These are phyloP conservation scores for Zosterops pallidus DNA, from an alignment of 2,113 vertebrate genomes.

Conservation along the genomic window DNA sequence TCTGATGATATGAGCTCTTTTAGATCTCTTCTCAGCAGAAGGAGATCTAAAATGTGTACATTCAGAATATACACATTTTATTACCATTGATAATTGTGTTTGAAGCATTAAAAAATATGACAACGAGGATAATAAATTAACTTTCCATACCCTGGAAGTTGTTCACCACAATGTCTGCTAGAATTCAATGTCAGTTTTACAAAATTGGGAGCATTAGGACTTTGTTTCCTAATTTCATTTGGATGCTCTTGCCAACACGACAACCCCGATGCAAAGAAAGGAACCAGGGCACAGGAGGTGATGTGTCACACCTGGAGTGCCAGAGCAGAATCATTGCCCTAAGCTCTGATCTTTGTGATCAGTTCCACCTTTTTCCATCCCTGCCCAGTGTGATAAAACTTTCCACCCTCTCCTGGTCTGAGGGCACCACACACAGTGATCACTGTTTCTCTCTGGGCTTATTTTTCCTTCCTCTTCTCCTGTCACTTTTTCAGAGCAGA, in stretches of 20 bases:
- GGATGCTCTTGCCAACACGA: background rate
- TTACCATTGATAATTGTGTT: background rate
- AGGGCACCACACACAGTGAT: background rate
- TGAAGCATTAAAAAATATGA: background rate
- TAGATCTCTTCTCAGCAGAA: background rate
- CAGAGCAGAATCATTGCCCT: background rate
- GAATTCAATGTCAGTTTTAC: background rate
- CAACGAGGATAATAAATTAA: background rate
- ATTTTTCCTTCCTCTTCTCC: background rate
- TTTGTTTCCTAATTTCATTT: background rate
- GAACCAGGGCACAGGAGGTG: rapidly evolving
- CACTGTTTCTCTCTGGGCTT: background rate
- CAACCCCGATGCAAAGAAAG: background rate
- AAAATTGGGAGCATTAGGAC: background rate
- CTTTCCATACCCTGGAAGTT: background rate
- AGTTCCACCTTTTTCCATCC: background rate
- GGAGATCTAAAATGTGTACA: background rate
- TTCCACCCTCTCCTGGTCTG: background rate
- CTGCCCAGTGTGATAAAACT: background rate
- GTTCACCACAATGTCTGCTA: background rate
- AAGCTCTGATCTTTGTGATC: background rate
- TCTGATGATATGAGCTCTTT: background rate
- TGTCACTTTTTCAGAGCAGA: background rate
- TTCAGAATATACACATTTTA: background rate
- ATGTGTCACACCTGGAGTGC: background rate